Percentiles rank a stretch among this genome's conserved stretches.
Evolutionary conservation across 2,888 invertebrate genomes (phyloP).

Genomic region (Drosophila koepferae): DNA sequence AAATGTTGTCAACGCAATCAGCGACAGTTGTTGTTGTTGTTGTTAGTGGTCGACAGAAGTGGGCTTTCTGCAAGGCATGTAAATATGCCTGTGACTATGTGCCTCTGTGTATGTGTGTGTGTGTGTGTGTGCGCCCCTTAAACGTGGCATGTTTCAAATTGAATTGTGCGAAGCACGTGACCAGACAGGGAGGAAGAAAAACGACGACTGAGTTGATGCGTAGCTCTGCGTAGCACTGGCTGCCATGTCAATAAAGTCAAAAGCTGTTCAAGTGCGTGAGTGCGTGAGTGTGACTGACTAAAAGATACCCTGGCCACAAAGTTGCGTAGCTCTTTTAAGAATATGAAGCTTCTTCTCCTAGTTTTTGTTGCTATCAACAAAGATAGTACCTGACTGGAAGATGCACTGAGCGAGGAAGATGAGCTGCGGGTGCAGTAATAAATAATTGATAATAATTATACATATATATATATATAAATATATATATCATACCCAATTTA

Average conservation of each 20-base stretch:
- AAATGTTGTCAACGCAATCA: constrained; percentile 82
- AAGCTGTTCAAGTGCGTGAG: constrained; percentile 15
- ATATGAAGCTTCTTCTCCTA: no score
- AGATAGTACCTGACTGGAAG: no score
- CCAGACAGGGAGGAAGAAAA: constrained; percentile 28
- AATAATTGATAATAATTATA: no score
- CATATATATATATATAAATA: no score
- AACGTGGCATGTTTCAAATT: constrained; percentile 69
- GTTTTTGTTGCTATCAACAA: no score
- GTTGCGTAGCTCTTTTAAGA: background rate
- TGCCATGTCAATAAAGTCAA: constrained; percentile 79
- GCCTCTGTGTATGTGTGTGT: background rate
- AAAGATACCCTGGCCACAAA: background rate
- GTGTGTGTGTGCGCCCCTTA: constrained; percentile 7
- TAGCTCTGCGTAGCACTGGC: constrained; percentile 14
- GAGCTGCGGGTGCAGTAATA: no score
- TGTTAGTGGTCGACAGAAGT: constrained; percentile 65
- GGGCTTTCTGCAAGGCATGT: constrained; percentile 45
- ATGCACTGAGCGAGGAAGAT: no score
- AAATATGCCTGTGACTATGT: constrained; percentile 14
- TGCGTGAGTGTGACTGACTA: background rate
- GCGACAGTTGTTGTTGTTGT: constrained; percentile 54
- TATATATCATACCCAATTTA: background rate
- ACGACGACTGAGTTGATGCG: constrained; percentile 5
- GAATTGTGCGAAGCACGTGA: constrained; percentile 79